Evolutionary conservation across 2,113 vertebrate genomes (phyloP).

Genomic region (Cephalopholis sonnerati): DNA sequence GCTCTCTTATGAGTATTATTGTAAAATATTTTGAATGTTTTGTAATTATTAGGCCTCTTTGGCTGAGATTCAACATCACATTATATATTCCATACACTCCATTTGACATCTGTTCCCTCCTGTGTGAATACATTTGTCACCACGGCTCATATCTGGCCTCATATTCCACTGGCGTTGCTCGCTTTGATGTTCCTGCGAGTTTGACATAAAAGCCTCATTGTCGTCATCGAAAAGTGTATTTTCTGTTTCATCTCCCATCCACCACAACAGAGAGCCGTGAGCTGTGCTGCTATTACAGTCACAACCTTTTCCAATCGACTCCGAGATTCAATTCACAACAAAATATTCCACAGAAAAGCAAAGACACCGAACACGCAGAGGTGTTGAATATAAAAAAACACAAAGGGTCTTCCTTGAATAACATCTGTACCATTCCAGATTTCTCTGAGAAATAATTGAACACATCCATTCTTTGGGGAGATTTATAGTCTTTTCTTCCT

Average conservation of each 20-base stretch:
- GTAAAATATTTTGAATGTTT: neutral
- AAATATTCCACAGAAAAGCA: neutral
- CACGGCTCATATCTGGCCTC: neutral
- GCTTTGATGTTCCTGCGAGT: constrained; percentile 59
- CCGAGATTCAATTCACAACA: constrained; percentile 10
- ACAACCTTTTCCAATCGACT: neutral
- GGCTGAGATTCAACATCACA: neutral
- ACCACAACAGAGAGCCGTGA: neutral
- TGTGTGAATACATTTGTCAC: constrained; percentile 40
- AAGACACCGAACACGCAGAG: neutral
- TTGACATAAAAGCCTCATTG: constrained; percentile 49
- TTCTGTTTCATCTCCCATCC: constrained; percentile 45
- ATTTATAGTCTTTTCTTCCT: constrained; percentile 27
- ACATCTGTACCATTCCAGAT: neutral
- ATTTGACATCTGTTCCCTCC: neutral
- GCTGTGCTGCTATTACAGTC: constrained; percentile 2
- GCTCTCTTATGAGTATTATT: neutral
- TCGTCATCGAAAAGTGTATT: constrained; percentile 49
- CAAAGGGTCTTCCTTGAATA: constrained; percentile 6
- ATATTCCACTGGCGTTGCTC: constrained; percentile 1
- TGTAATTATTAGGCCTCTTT: neutral
- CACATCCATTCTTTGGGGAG: constrained; percentile 20
- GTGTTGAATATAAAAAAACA: neutral
- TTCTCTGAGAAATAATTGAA: constrained; percentile 28
- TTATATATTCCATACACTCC: neutral